Percentiles rank a stretch among this genome's conserved stretches.
phyloP scores from a whole-genome alignment of 2,797 vertebrate genomes.

The Threskiornis aethiopicus region DNA sequence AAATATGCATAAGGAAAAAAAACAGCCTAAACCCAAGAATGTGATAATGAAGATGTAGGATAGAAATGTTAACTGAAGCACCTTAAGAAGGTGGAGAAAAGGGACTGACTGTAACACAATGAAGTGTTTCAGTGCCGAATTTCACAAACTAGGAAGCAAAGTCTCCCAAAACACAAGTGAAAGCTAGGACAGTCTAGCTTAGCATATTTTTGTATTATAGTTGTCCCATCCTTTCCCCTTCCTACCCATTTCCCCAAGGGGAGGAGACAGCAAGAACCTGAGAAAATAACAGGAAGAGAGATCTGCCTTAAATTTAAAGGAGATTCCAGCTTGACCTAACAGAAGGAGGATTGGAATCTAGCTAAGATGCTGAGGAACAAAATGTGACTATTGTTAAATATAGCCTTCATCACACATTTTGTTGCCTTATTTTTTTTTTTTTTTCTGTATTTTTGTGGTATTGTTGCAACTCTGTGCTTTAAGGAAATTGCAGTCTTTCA shows the following conservation, averaged over 20 bases:
- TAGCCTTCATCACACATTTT: not conserved
- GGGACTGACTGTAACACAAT: not conserved
- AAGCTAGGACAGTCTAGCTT: not conserved
- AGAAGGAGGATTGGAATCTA: not conserved
- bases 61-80: not conserved
- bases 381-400: not conserved
- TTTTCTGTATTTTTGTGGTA: not conserved
- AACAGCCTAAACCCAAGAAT: not conserved
- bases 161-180: not conserved
- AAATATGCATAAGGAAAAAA: not conserved
- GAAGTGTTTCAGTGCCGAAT: not conserved
- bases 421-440: not conserved
- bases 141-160: not conserved
- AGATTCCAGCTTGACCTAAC: not conserved
- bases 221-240: not conserved
- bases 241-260: not conserved
- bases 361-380: not conserved
- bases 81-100: not conserved
- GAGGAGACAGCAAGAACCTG: not conserved
- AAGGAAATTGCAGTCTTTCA: not conserved
- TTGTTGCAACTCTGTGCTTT: not conserved
- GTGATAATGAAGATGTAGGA: not conserved
- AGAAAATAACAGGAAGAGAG: not conserved
- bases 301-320: not conserved
- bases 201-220: not conserved